Evolutionary conservation across 1,140 invertebrate species (phyloP).

Genomic region (Anoplolepis gracilipes): DNA sequence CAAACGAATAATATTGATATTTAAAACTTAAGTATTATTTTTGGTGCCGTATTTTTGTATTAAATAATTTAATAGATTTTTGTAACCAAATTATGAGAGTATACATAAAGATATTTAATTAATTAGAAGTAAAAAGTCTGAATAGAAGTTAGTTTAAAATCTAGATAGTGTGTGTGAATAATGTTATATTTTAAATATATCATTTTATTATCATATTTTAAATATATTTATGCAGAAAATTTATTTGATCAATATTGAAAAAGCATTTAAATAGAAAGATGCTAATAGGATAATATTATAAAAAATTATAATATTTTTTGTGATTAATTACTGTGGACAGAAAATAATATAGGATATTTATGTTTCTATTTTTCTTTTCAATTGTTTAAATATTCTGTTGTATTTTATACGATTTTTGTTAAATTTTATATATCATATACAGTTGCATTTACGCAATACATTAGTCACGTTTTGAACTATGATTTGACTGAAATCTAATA

Average conservation of each 20-base stretch:
- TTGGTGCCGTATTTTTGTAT: no score
- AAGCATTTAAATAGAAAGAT: no score
- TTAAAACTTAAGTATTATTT: no score
- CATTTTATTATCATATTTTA: no score
- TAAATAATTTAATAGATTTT: no score
- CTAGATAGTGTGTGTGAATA: background rate
- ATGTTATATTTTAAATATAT: slow-evolving; percentile 16
- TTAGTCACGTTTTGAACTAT: background rate
- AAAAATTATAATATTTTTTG: no score
- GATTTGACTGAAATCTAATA: background rate
- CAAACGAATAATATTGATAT: no score
- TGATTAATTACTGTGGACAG: no score
- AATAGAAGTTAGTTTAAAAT: background rate
- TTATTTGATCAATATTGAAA: background rate
- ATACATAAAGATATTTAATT: background rate
- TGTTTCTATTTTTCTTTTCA: background rate
- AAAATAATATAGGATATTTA: background rate
- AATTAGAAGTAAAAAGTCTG: no score
- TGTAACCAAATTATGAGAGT: background rate
- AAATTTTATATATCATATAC: background rate
- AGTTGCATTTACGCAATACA: background rate
- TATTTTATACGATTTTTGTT: background rate
- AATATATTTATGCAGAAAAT: background rate
- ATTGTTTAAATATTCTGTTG: slow-evolving; percentile 19
- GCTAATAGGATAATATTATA: no score